Evolutionary conservation across 1,140 invertebrate genomes (phyloP).

Genomic region (Mya arenaria): DNA sequence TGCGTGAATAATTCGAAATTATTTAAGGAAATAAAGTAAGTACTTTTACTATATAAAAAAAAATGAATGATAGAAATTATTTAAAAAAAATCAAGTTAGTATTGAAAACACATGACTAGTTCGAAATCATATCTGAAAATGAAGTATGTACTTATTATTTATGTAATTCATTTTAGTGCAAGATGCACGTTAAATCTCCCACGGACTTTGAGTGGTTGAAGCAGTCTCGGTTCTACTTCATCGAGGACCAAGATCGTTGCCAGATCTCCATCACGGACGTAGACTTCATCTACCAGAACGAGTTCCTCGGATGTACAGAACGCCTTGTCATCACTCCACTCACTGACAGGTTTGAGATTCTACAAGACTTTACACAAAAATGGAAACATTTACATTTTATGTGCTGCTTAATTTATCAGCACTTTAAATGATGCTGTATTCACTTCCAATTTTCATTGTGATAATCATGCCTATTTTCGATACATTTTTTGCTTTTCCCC

Average conservation of each 20-base stretch:
- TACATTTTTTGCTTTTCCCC: too few species aligned
- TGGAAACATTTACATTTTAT: too few species aligned
- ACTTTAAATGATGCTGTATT: too few species aligned
- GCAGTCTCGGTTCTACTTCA: slow-evolving; percentile 98
- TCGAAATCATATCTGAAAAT: background rate
- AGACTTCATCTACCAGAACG: slow-evolving; percentile 97
- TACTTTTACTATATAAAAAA: too few species aligned
- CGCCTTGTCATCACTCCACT: slow-evolving; percentile 96
- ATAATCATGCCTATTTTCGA: too few species aligned
- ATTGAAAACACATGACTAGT: background rate
- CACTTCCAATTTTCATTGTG: too few species aligned
- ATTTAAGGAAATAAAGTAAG: too few species aligned
- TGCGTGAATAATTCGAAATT: too few species aligned
- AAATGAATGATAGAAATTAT: too few species aligned
- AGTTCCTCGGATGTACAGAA: slow-evolving; percentile 98
- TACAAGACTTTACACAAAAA: too few species aligned
- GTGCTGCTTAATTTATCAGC: too few species aligned
- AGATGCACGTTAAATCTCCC: slow-evolving; percentile 86
- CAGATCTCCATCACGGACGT: slow-evolving; percentile 97
- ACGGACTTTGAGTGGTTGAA: slow-evolving; percentile 99
- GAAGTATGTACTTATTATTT: background rate
- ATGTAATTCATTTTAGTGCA: slow-evolving; percentile 68
- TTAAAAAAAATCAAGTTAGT: too few species aligned
- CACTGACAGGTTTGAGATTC: slow-evolving; percentile 92
- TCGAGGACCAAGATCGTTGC: slow-evolving; percentile 96